Base-by-base conservation (phyloP, 2,888 invertebrate genomes). In the Flabesymbios commensalis region DNA sequence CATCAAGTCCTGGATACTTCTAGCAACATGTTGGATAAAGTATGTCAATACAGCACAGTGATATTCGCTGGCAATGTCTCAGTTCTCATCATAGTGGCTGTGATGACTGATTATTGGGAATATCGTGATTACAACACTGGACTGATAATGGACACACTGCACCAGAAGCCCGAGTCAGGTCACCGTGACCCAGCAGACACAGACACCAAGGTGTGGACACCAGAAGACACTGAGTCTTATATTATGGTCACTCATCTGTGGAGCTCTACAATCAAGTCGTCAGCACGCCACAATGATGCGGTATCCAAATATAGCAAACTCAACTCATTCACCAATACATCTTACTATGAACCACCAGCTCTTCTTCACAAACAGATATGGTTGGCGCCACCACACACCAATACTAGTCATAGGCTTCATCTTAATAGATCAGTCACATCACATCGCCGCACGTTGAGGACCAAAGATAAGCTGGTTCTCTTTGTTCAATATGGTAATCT, bases 71-170 rank as follows among this genome's bases (percentile, higher is more conserved):
- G 75, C 45, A 77, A 77, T 63, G 73, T 75, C 2, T 70, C 72
- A 2, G 74, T 77, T 4, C 59, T 77, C 33, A 61, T 76, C 26
- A 71, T 76, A n/a, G 70, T 77, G 2, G 66, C 76, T 19, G 60
- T 77, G 28, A 58, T 71, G n/a, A 77, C 77, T 2, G 76, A 77
- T 55, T 76, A 77, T 61, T 77, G 77, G 77, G 74, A 75, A 61
- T 76, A 76, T 55, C 59, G 76, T 28, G 68, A 70, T 1, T 76
- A 76, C 60, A 60, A 74, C 51, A 57, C 61, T 26, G 66, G 65
- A 1, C 52, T 63, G 43, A 52, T 77, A 24, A 65, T 68, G 19
- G 41, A 61, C 22, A 57, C 61, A 1, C 43, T 75, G 4, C 47
- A 41, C 5, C n/a, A n/a, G n/a, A n/a, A n/a, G n/a, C n/a, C n/a